A percentile compares a stretch with the other conserved stretches of the same genome.
phyloP scores from a whole-genome alignment of 2,888 invertebrate genomes.

The Mythimna lalbum region DNA sequence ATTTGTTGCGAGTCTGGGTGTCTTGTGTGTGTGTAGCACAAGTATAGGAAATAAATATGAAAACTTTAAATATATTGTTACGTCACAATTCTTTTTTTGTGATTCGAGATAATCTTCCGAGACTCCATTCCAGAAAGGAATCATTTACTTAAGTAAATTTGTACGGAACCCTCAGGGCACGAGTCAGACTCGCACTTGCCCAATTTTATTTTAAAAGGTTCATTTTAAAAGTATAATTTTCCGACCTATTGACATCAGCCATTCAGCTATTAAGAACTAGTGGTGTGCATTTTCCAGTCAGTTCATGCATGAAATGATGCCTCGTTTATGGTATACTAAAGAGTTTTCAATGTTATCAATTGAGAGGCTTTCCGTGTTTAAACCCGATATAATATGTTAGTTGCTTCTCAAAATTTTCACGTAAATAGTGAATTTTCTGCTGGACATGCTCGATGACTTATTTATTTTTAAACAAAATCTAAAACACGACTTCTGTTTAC shows the following conservation, averaged over 20 bases:
- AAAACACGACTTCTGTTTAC: neutral
- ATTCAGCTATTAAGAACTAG: constrained; percentile 13
- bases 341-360: constrained; percentile 17
- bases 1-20: too few species aligned
- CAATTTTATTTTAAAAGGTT: too few species aligned
- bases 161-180: too few species aligned
- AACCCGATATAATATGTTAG: neutral
- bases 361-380: neutral
- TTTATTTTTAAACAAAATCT: neutral
- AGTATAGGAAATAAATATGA: too few species aligned
- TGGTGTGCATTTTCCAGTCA: constrained; percentile 26
- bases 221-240: constrained; percentile 30
- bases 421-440: neutral
- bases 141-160: too few species aligned
- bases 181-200: too few species aligned
- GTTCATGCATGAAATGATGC: constrained; percentile 20
- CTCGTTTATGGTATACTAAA: constrained; percentile 1
- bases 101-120: too few species aligned
- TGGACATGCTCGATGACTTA: neutral
- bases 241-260: constrained; percentile 15
- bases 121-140: too few species aligned
- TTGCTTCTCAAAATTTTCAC: neutral
- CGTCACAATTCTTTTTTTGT: too few species aligned
- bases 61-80: too few species aligned
- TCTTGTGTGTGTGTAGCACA: too few species aligned